A percentile compares a stretch with the other conserved stretches of the same genome.
Conservation (phyloP, 2,888 invertebrate genomes). For the Eumerus sabulonum region DNA sequence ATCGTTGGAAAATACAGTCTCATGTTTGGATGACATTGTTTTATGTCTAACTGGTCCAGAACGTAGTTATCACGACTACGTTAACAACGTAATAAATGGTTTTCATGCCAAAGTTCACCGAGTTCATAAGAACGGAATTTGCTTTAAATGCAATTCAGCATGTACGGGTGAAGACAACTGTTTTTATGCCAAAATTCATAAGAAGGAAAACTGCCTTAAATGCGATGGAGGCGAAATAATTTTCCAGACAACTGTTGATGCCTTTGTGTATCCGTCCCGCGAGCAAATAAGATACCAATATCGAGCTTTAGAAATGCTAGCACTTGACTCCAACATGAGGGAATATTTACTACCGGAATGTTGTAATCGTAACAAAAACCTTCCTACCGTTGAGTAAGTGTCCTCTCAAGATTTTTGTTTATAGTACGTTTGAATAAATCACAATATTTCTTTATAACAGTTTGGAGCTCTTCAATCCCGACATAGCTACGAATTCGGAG, state of each 20-base stretch:
- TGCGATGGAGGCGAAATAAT: no score
- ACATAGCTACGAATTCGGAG: constrained; percentile 81
- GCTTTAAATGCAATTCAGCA: no score
- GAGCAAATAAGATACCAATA: constrained; percentile 74
- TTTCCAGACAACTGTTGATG: no score
- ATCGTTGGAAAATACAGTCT: constrained; percentile 57
- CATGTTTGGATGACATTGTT: constrained; percentile 72
- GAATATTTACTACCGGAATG: constrained; percentile 72
- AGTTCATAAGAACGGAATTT: no score
- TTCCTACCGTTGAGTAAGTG: constrained; percentile 21
- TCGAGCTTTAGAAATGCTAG: constrained; percentile 72
- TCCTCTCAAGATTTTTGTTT: no score
- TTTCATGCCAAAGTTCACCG: no score
- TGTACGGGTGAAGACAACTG: no score
- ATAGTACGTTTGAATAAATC: no score
- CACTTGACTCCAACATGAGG: constrained; percentile 53
- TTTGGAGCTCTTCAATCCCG: constrained; percentile 71
- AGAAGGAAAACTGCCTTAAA: constrained; percentile 67
- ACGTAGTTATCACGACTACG: no score
- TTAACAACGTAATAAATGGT: no score
- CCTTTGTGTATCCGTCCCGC: constrained; percentile 73
- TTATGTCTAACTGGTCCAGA: no score
- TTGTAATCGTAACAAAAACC: background rate
- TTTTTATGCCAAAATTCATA: constrained; percentile 35
- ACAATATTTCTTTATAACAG: constrained; percentile 54